Evolutionary conservation across 35 echinoderm and acorn worm genomes (phyloP).

Genomic region (Apostichopus parvimensis): DNA sequence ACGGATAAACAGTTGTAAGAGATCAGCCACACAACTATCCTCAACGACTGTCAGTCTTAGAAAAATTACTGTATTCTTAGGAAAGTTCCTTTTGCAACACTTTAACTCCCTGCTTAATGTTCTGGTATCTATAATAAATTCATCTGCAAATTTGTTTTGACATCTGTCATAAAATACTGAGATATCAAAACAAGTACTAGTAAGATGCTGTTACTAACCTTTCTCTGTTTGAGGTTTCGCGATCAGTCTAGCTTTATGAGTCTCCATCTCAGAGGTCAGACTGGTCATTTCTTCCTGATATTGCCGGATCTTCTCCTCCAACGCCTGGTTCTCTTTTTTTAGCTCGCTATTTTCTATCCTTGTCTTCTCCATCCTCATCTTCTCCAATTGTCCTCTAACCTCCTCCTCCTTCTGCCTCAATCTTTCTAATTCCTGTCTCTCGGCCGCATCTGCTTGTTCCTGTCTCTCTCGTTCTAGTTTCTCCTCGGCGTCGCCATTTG

Average conservation of each 20-base stretch:
- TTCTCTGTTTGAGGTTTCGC: background rate
- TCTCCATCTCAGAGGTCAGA: conserved; percentile 4
- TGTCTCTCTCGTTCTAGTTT: conserved; percentile 4
- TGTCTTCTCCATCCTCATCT: conserved; percentile 64
- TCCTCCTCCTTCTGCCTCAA: conserved; percentile 42
- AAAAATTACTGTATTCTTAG: too few relatives aligned
- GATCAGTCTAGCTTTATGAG: conserved; percentile 12
- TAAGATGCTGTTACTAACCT: background rate
- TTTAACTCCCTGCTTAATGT: too few relatives aligned
- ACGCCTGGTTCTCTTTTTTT: conserved; percentile 65
- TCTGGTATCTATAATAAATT: too few relatives aligned
- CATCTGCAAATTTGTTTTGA: too few relatives aligned
- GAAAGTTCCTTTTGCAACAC: too few relatives aligned
- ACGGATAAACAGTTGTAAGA: too few relatives aligned
- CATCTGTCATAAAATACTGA: too few relatives aligned
- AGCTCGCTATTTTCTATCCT: conserved; percentile 62
- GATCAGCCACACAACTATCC: too few relatives aligned
- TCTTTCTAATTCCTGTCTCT: conserved; percentile 16
- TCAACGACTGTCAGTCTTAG: too few relatives aligned
- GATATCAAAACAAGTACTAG: too few relatives aligned
- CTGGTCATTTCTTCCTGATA: conserved; percentile 10
- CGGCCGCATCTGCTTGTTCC: background rate
- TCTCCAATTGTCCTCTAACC: conserved; percentile 68
- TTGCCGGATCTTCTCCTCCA: conserved; percentile 47
- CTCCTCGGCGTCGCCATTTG: background rate